phyloP scores from a whole-genome alignment of 2,113 vertebrate species.

The Aplodontia rufa region DNA sequence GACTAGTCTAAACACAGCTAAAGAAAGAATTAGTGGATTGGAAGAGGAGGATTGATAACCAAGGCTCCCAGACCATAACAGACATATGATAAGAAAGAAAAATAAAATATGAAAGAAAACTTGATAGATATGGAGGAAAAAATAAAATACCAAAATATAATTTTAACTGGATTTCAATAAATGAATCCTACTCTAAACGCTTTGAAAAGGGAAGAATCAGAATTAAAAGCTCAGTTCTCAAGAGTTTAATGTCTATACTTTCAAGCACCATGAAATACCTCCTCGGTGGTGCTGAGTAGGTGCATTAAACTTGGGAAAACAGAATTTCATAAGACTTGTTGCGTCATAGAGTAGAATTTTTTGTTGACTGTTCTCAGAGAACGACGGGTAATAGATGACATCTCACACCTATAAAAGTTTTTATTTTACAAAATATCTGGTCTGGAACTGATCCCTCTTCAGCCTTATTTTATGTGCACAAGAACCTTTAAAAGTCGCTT shows the following conservation, averaged over 20 bases:
- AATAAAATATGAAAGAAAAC: neutral
- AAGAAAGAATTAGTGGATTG: neutral
- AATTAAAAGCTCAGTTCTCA: conserved; percentile 21
- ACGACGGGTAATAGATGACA: neutral
- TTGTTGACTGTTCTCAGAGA: neutral
- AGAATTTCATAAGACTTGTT: neutral
- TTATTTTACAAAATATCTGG: neutral
- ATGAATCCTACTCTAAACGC: neutral
- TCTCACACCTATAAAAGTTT: neutral
- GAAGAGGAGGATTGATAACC: neutral
- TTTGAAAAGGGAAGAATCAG: neutral
- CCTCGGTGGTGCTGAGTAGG: neutral
- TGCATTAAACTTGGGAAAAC: neutral
- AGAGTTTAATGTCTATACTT: neutral
- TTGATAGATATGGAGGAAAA: neutral
- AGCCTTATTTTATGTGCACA: neutral
- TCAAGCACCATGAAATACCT: neutral
- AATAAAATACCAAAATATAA: neutral
- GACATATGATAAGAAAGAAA: neutral
- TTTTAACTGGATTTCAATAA: neutral
- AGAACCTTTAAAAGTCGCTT: neutral
- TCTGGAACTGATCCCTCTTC: too few species aligned
- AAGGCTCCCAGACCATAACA: neutral
- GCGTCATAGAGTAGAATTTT: neutral
- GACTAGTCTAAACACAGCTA: neutral